Evolutionary conservation across 2,113 vertebrate species (phyloP).

Genomic region (Mus spicilegus): DNA sequence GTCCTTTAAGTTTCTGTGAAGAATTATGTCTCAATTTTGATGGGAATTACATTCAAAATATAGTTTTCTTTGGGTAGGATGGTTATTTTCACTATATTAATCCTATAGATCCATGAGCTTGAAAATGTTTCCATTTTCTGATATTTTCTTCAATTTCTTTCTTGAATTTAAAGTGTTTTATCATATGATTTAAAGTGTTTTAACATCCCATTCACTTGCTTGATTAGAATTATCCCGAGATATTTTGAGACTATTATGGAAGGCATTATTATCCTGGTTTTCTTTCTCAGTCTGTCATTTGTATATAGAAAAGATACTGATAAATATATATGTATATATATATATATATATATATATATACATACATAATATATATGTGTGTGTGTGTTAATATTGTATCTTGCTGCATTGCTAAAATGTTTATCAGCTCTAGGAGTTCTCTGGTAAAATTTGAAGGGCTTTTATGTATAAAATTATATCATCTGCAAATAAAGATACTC

Average conservation of each 20-base stretch:
- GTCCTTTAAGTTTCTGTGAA: background rate
- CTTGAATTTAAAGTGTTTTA: background rate
- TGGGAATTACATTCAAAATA: background rate
- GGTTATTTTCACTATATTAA: background rate
- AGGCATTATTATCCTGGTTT: background rate
- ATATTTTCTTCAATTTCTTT: background rate
- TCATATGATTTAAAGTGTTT: background rate
- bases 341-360: no score
- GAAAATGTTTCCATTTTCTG: background rate
- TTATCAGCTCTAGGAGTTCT: background rate
- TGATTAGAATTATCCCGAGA: background rate
- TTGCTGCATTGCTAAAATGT: background rate
- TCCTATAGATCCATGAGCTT: background rate
- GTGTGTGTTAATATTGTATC: background rate
- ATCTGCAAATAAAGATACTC: background rate
- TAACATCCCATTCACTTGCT: background rate
- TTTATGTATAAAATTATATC: background rate
- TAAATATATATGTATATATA: background rate
- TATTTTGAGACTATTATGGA: background rate
- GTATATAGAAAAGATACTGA: background rate
- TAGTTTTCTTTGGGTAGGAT: background rate
- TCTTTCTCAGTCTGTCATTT: background rate
- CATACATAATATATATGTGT: no score
- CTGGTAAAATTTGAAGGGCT: background rate
- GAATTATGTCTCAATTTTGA: background rate